Base-by-base conservation (phyloP, 2,113 vertebrate genomes). In the Notechis scutatus region DNA sequence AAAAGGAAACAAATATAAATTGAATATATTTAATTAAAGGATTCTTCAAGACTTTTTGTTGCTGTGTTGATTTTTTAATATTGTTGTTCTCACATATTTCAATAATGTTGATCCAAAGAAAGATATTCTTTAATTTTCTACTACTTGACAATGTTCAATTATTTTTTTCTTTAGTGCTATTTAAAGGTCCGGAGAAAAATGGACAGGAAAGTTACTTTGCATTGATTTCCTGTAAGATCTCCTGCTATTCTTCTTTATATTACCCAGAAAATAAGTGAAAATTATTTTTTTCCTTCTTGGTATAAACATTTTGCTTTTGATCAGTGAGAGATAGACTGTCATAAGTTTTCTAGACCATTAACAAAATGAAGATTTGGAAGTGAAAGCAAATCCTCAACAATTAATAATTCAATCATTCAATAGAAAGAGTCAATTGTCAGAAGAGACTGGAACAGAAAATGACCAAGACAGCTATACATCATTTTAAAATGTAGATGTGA, bases 401-500 rank as follows among this genome's bases (percentile, higher is more conserved):
- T 56, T 86, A 86, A 92, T 54, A 91, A 89, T 29, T 9, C 91
- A 69, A 54, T 0, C n/a, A 29, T 90, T 61, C 34, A 91, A 45
- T 29, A 61, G 92, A 92, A 93, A 94, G 54, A 92, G 92, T 90
- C 34, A 92, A 93, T 64, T 94, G 9, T 2, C 85, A 91, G 1
- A 88, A 54, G 50, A 95, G 90, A 88, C 59, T 92, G 89, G 56
- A n/a, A 85, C n/a, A 91, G 29, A 45, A 45, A 45, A 45, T 45
- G 45, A 45, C 45, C 45, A 45, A 45, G 45, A 45, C 45, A 45
- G 45, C 45, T 45, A 5, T 45, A 45, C 92, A 94, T 95, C 93
- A 95, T 95, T 81, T 94, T 95, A 95, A 95, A 94, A 94, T 93
- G 94, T 94, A 96, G 8, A 96, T 94, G 54, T 94, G 96, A 96